phyloP scores from a whole-genome alignment of 1,140 invertebrate species.

The Diabrotica virgifera region DNA sequence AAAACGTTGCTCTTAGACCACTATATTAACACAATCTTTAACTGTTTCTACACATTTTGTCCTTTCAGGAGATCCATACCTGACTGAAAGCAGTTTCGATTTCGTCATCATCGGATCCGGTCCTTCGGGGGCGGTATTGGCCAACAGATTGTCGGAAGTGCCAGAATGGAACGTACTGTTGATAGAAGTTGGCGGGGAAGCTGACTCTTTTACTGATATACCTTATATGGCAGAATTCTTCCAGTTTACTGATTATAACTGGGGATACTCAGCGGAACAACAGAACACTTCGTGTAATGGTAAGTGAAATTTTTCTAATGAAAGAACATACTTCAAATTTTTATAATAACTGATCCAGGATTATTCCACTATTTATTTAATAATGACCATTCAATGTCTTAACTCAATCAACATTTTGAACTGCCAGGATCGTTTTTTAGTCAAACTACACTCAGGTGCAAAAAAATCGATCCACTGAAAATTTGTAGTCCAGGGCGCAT shows the following conservation, averaged over 20 bases:
- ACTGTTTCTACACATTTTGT: too few species aligned
- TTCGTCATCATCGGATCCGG: slow-evolving; percentile 47
- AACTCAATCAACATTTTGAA: too few species aligned
- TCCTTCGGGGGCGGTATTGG: slow-evolving; percentile 57
- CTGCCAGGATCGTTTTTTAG: too few species aligned
- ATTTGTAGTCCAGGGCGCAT: too few species aligned
- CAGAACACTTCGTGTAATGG: slow-evolving; percentile 35
- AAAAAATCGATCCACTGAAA: too few species aligned
- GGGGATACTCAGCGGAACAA: slow-evolving; percentile 70
- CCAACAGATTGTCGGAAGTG: slow-evolving; percentile 64
- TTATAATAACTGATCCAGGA: too few species aligned
- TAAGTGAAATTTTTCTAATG: slow-evolving; percentile 11
- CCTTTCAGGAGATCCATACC: background rate
- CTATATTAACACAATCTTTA: too few species aligned
- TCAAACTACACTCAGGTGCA: too few species aligned
- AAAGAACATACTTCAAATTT: background rate
- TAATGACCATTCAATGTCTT: too few species aligned
- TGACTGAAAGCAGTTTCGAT: slow-evolving; percentile 30
- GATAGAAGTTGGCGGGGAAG: slow-evolving; percentile 65
- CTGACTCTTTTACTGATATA: slow-evolving; percentile 69
- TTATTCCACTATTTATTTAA: too few species aligned
- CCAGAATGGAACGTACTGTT: slow-evolving; percentile 55
- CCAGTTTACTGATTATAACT: slow-evolving; percentile 72
- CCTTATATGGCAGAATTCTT: slow-evolving; percentile 67
- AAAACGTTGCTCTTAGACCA: too few species aligned